Conservation (phyloP, 2,113 vertebrate species). For the Chaenogobius annularis region DNA sequence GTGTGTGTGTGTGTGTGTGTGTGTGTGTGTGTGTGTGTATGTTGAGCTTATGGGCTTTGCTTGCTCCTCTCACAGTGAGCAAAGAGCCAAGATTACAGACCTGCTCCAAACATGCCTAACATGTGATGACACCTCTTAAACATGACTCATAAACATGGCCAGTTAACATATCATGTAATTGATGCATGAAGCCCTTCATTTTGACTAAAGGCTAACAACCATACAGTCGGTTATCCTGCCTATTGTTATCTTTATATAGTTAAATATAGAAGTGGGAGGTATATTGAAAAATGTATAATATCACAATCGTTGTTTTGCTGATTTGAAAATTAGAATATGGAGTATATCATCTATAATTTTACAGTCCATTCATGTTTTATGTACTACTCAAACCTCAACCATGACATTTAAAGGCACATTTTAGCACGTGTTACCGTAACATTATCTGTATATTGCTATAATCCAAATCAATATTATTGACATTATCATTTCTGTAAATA, state of each 20-base stretch:
- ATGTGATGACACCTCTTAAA: slow-evolving; percentile 3
- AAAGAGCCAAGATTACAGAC: slow-evolving; percentile 1
- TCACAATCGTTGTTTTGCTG: neutral
- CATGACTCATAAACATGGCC: neutral
- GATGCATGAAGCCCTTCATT: neutral
- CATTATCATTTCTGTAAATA: too few species aligned
- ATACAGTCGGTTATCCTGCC: neutral
- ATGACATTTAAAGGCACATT: too few species aligned
- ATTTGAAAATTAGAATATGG: neutral
- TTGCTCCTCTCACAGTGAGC: neutral
- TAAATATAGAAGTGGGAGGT: neutral
- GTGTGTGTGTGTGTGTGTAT: slow-evolving; percentile 2
- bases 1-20: slow-evolving; percentile 5
- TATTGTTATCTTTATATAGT: neutral
- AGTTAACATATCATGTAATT: neutral
- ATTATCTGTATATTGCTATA: too few species aligned
- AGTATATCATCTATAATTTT: neutral
- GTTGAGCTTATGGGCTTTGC: slow-evolving; percentile 3
- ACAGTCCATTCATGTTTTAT: too few species aligned
- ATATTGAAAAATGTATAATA: neutral
- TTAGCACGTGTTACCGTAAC: too few species aligned
- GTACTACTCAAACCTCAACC: too few species aligned
- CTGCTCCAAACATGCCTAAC: slow-evolving; percentile 7
- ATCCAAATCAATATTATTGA: too few species aligned
- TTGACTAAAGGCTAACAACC: neutral